Base-by-base conservation (phyloP, 2,888 invertebrate species). In the Micropterix aruncella region DNA sequence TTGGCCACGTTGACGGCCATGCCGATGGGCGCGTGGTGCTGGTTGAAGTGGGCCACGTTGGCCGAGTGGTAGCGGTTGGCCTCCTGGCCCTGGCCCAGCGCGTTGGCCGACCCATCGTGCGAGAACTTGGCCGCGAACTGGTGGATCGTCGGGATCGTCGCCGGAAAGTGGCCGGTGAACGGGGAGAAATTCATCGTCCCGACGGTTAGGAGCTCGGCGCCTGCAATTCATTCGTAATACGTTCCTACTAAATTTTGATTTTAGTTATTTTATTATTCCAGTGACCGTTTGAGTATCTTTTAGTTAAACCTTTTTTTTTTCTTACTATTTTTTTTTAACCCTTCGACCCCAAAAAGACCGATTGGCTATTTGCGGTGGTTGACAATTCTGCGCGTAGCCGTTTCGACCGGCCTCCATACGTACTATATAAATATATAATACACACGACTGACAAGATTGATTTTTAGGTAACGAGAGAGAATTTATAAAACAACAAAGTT, bases 101-200 rank as follows among this genome's bases (percentile, higher is more conserved):
- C 47, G 44, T 50, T 50, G 3, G 62, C 60, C 37, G 56, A 50
- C 54, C 68, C 56, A 60, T 75, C 65, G 63, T 74, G 66, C 47
- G 74, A 63, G 60, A 80, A 74, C 70, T 86, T 82, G 49, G 87
- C 82, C 27, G 83, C 78, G 62, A 88, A 88, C 64, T 89, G 88
- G 62, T 88, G 86, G 59, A 89, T 84, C 47, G 81, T 79, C 51
- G 87, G 85, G 54, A 87, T 78, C 53, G 81, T 75, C 52, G 80
- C 77, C 54, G 83, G 81, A 60, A 83, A 85, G 65, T 79, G 87
- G 55, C 83, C 80, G 55, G 84, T 83, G 62, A 88, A 89, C 52
- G 87, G 86, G 57, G 87, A 79, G 70, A 89, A 89, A 73, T 89
- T 89, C 89, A 89, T 89, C 58, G 56, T 60, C 47, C 40, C 44